Evolutionary conservation across 2,888 invertebrate genomes (phyloP), one percentile per base, ranked within the genome.

Genomic region (Drosophila meridiana): DNA sequence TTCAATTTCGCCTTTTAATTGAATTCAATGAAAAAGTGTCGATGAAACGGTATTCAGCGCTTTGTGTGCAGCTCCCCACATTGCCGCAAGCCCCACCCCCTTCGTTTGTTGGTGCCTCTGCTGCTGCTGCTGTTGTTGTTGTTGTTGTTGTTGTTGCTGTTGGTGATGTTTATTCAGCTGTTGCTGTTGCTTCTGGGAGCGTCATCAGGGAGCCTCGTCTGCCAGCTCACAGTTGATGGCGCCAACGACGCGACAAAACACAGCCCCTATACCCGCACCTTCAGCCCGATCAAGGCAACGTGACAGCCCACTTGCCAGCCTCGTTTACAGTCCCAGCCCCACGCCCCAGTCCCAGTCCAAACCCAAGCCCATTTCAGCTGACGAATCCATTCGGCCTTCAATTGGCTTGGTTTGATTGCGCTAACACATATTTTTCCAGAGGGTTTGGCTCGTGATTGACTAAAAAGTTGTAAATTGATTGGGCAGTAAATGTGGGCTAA

Each of bases 11-110:
- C 90, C 66, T 90, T 87, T 88, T 90, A 88, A 88, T 88, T 88
- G 87, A 88, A 88, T 88, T 88, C 87, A 90, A 88, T 90, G 87
- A 84, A 87, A 90, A 88, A 87, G 89, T 90, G 90, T 90, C 89
- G 84, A 89, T 87, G 87, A 90, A 84, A 81, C 76, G 87, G 74
- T 75, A 81, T 87, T 83, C 88, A 89, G 61, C 65, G 71, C 70
- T 87, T 78, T 82, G 65, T 80, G 50, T 69, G 72, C 48, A 59
- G 43, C 62, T 52, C 48, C 57, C 47, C 36, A 40, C 40, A 36
- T 28, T 28, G 30, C 38, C 55, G 11, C 34, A 42, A 20, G 32
- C 36, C n/a, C 32, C n/a, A 34, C 34, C n/a, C 40, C 13, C n/a
- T 50, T 48, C 42, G 48, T 53, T 63, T 47, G 66, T 69, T 50